Conservation (phyloP, 2,888 invertebrate species). For the Caradrina kadenii region DNA sequence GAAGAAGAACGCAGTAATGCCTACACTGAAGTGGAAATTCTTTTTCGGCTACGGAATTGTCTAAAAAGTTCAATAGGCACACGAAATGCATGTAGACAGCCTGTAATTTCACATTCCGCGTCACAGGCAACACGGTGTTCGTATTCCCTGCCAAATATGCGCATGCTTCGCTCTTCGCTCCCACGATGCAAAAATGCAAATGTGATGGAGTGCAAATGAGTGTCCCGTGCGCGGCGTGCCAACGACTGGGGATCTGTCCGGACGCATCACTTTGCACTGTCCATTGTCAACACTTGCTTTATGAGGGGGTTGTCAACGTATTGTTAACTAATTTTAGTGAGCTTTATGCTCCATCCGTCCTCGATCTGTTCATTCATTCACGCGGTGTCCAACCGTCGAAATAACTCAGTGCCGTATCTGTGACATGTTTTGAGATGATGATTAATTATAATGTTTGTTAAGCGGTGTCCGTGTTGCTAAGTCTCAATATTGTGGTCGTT, state of each 20-base stretch:
- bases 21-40: background rate
- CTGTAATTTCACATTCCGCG: conserved; percentile 41
- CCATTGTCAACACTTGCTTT: conserved; percentile 69
- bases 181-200: conserved; percentile 78
- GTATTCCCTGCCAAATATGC: conserved; percentile 64
- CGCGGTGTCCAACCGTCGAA: conserved; percentile 54
- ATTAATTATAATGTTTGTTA: conserved; percentile 60
- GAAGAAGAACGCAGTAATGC: conserved; percentile 2
- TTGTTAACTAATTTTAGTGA: conserved; percentile 60
- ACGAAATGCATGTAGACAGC: conserved; percentile 28
- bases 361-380: conserved; percentile 61
- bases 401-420: conserved; percentile 61
- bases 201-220: conserved; percentile 77
- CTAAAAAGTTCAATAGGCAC: conserved; percentile 29
- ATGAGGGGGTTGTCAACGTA: conserved; percentile 69
- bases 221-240: conserved; percentile 68
- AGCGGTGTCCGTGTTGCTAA: conserved; percentile 46
- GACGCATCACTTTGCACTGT: conserved; percentile 72
- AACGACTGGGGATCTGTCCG: conserved; percentile 67
- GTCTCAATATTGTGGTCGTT: conserved; percentile 50
- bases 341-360: conserved; percentile 58
- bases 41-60: conserved; percentile 8
- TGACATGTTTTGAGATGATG: conserved; percentile 60
- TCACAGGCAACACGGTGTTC: conserved; percentile 35
- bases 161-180: conserved; percentile 62